Evolutionary conservation across 2,797 vertebrate genomes (phyloP), one percentile per base, ranked within the genome.

Genomic region (Takifugu ocellatus): DNA sequence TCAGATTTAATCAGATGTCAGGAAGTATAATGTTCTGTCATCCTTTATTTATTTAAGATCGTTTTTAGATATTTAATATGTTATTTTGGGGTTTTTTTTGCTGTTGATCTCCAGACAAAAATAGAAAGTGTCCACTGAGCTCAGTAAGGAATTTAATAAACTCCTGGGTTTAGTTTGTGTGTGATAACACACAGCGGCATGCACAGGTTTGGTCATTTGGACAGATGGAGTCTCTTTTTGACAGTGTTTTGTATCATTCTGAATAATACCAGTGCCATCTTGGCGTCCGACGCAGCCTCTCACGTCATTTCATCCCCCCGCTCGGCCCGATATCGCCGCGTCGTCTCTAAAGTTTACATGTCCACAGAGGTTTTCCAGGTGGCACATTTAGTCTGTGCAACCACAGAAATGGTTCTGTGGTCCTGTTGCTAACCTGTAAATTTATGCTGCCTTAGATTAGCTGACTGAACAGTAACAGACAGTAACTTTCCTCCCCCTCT

Each of bases 221-320:
- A 47, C 10, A 42, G 11, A 31, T 25, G 21, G 46, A 12, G 1
- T 25, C 11, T 25, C 11, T 48, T 12, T 48, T 5, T 12, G 14
- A 12, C 36, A 10, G 36, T 39, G 12, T 39, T 39, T 39, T 39
- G 36, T 12, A 39, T 15, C 12, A 39, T 39, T 39, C 11, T 14
- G 36, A 39, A 39, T 39, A 39, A 39, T 14, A 39, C 21, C 21
- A 39, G 36, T 39, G 36, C 36, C 36, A 14, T 39, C 17, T 46
- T 51, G 21, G 60, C 54, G 66, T 83, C 77, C 74, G 55, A 77
- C 82, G 48, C 68, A 79, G 59, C 68, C 71, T 78, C 66, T 77
- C 84, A 87, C 85, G 79, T 88, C 76, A 88, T 86, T 90, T 88
- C 85, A 82, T 84, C 72, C 77, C 63, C 56, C n/a, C 21, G 67